Base-by-base conservation (phyloP, 2,113 vertebrate genomes). In the Clinocottus analis region DNA sequence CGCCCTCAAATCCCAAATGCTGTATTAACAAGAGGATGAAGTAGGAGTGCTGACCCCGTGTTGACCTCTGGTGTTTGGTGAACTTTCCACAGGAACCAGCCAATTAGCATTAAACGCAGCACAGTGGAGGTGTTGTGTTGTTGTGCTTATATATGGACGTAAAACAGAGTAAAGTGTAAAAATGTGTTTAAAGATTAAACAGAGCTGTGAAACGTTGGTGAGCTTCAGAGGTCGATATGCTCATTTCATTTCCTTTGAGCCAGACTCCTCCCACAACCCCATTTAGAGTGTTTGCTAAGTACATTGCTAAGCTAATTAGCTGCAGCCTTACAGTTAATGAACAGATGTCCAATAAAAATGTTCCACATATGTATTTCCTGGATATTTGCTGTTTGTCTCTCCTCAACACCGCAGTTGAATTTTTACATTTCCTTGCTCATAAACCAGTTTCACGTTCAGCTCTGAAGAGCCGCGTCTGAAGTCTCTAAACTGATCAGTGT, bases 401-500 rank as follows among this genome's bases (percentile, higher is more conserved):
- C 1, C 16, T 37, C 47, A 69, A 12, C 4, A 7, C 23, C 59
- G 69, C 29, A 10, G 8, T 65, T 58, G 19, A 4, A 51, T 35
- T 56, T 56, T 55, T 4, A 59, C 13, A 45, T 63, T 55, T 39
- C 2, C 55, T 35, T 62, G 12, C 29, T 11, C 71, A 35, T 45
- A 74, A 80, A 65, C 25, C 29, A 12, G 21, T 37, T 78, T n/a
- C n/a, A n/a, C n/a, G n/a, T n/a, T n/a, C n/a, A n/a, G n/a, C n/a
- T n/a, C n/a, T n/a, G n/a, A n/a, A n/a, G n/a, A n/a, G n/a, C n/a
- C n/a, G n/a, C n/a, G n/a, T n/a, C n/a, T n/a, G 77, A 73, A 76
- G 61, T 85, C 75, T 67, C 77, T 87, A 53, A 91, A 88, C 83
- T 87, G 90, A 91, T 91, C 84, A 75, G 67, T 75, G 75, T 64